These are phyloP conservation scores for Erinaceus europaeus DNA, from an alignment of 2,113 vertebrate genomes.

Conservation along the genomic window DNA sequence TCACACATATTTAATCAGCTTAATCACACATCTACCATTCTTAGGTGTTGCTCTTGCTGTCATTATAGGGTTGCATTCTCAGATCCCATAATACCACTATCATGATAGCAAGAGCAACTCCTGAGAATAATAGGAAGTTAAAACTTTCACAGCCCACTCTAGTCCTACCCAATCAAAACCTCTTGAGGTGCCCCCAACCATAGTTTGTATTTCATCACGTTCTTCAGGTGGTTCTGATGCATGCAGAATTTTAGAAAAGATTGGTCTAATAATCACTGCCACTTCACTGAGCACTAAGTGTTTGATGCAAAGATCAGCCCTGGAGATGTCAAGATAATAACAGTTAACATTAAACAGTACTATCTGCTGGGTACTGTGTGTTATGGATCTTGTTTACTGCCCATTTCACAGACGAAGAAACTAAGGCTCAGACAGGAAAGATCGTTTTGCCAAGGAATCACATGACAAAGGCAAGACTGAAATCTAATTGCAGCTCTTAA, in stretches of 20 bases:
- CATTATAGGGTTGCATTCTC: no score
- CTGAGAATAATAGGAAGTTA: neutral
- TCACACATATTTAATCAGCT: neutral
- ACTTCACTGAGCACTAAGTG: rapidly evolving
- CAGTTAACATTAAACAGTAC: neutral
- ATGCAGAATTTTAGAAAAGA: neutral
- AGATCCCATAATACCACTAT: neutral
- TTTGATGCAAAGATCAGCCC: neutral
- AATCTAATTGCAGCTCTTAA: neutral
- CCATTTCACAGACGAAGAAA: neutral
- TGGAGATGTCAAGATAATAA: neutral
- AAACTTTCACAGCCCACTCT: neutral
- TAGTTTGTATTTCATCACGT: no score
- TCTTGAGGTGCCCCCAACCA: no score
- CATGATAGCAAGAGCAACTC: neutral
- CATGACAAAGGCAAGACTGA: neutral
- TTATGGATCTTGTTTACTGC: neutral
- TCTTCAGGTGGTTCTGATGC: neutral
- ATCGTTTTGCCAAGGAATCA: neutral
- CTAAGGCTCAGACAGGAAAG: neutral
- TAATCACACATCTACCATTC: neutral
- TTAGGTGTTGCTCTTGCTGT: no score
- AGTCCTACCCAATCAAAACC: neutral
- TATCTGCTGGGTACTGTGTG: rapidly evolving
- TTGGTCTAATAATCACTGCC: neutral